These are phyloP conservation scores for Australoheros facetus DNA, from an alignment of 2,797 vertebrate species.

Conservation along the genomic window DNA sequence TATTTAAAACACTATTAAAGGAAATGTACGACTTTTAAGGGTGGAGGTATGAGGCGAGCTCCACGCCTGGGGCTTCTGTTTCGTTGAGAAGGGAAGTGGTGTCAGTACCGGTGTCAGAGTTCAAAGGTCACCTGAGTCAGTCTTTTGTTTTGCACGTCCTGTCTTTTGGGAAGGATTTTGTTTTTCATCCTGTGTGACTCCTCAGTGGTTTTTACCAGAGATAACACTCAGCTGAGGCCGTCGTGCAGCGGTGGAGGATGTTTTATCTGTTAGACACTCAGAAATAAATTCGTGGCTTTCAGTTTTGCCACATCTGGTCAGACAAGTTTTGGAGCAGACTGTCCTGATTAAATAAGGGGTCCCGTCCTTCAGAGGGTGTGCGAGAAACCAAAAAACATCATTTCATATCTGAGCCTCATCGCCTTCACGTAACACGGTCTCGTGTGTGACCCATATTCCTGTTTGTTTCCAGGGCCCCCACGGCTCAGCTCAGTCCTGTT, in stretches of 20 bases:
- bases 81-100: constrained; percentile 51
- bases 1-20: background rate
- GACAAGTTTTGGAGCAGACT: fast-evolving
- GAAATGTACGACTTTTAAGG: background rate
- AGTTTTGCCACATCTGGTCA: background rate
- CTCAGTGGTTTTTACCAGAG: background rate
- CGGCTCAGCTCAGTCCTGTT: background rate
- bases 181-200: constrained; percentile 6
- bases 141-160: constrained; percentile 54
- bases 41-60: background rate
- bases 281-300: background rate
- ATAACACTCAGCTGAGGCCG: background rate
- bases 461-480: background rate
- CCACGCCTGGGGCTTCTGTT: constrained; percentile 16
- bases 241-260: background rate
- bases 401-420: background rate
- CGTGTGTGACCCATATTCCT: background rate
- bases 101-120: constrained; percentile 54
- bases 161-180: background rate
- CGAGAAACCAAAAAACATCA: background rate
- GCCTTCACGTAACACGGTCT: too few relatives aligned
- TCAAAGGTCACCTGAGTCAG: constrained; percentile 30
- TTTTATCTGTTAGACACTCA: background rate
- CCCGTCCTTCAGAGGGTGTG: background rate
- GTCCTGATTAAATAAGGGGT: fast-evolving